A percentile compares a stretch with the other conserved stretches of the same genome.
phyloP scores from a whole-genome alignment of 2,888 invertebrate genomes.

The Halocaridina rubra region DNA sequence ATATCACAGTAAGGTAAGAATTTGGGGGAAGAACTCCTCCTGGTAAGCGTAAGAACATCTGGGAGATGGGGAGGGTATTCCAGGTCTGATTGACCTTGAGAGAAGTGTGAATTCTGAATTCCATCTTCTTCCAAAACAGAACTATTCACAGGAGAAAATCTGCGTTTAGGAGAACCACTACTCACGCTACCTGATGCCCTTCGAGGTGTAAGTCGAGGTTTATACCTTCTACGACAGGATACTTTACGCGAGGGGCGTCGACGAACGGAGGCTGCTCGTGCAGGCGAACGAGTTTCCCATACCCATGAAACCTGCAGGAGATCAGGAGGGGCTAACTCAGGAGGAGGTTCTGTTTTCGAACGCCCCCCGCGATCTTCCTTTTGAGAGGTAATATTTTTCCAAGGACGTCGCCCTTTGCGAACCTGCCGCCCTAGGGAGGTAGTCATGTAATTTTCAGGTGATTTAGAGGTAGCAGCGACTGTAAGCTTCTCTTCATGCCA shows the following conservation, averaged over 20 bases:
- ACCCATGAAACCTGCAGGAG: conserved; percentile 39
- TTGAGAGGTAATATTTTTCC: neutral
- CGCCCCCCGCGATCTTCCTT: neutral
- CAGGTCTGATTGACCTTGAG: neutral
- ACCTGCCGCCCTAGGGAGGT: neutral
- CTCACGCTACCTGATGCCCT: neutral
- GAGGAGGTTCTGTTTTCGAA: conserved; percentile 38
- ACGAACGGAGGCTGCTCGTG: conserved; percentile 14
- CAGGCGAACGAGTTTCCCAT: conserved; percentile 23
- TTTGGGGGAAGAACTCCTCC: neutral
- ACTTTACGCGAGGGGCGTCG: conserved; percentile 38
- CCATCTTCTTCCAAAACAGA: neutral
- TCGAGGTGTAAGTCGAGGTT: conserved; percentile 6
- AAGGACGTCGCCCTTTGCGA: neutral
- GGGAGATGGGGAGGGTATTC: neutral
- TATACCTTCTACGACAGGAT: conserved; percentile 18
- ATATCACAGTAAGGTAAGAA: neutral
- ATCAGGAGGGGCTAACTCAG: conserved; percentile 7
- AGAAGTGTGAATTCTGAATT: neutral
- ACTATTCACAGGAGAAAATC: neutral
- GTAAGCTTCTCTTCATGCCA: neutral
- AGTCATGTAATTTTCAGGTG: neutral
- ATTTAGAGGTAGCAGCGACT: too few relatives aligned
- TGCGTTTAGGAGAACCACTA: neutral
- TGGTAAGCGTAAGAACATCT: neutral